Base-by-base conservation (phyloP, 2,113 vertebrate genomes). In the Collichthys lucidus region DNA sequence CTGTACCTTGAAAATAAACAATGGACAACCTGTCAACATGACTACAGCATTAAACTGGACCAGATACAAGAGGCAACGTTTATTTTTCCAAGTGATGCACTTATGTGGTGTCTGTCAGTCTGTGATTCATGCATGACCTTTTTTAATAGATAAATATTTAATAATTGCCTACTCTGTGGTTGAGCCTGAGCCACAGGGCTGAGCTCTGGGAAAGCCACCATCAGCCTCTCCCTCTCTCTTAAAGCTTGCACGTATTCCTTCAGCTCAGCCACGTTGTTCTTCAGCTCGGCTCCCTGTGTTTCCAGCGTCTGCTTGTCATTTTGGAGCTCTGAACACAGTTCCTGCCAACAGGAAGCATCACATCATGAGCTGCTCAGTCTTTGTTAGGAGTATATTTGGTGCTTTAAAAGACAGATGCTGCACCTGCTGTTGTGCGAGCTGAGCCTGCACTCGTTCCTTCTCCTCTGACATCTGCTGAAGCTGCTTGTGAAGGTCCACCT, bases 171-270 rank as follows among this genome's bases (percentile, higher is more conserved):
- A 98, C 97, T 96, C 90, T 98, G 96, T 80, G 96, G 91, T 81
- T 85, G 93, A 0, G 29, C 35, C 73, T 93, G 88, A 0, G 55
- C 0, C 1, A 94, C 89, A 20, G 78, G 20, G 24, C 94, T 95
- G 63, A 99, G 96, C 62, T 98, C 97, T 0, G 98, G 98, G 82
- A 97, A 99, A 67, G 96, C 93, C 87, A 99, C 97, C 85, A 99
- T 82, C 72, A 98, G 91, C 77, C 86, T 95, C 79, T 98, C 96
- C 63, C 93, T 94, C 83, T 97, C 94, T 64, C 42, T 86, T 60
- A 96, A 89, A 82, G 96, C 89, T 53, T 20, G 77, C 0, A 93
- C 60, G 50, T 92, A 80, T 67, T 88, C 86, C 20, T 92, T 91
- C 83, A 97, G 93, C 73, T 83, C 85, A 0, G 89, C 66, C 64